These are phyloP conservation scores for Tetanocera ferruginea DNA, from an alignment of 2,888 invertebrate species.

Conservation along the genomic window DNA sequence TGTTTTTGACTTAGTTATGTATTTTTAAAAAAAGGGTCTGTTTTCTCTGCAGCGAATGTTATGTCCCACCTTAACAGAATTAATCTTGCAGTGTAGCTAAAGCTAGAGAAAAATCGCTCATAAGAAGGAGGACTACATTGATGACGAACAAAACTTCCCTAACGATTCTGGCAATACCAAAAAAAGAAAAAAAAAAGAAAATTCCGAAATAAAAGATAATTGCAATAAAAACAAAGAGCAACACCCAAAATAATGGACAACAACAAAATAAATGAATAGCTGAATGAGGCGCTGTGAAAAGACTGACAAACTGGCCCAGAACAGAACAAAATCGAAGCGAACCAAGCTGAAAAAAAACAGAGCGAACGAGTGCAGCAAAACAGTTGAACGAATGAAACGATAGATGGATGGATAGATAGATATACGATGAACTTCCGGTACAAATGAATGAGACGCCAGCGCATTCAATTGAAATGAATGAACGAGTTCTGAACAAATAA, in stretches of 20 bases:
- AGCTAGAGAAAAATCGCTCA: too few relatives aligned
- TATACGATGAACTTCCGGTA: conserved; percentile 49
- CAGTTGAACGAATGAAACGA: conserved; percentile 12
- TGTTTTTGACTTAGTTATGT: too few relatives aligned
- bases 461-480: conserved; percentile 26
- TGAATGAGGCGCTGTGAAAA: conserved; percentile 38
- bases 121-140: background rate
- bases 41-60: too few relatives aligned
- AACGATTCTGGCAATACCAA: too few relatives aligned
- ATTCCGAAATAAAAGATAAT: conserved; percentile 36
- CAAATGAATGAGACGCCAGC: conserved; percentile 48
- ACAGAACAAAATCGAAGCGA: conserved; percentile 16
- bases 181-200: background rate
- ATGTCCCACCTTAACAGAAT: too few relatives aligned
- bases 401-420: conserved; percentile 10
- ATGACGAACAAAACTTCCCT: too few relatives aligned
- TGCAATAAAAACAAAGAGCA: conserved; percentile 40
- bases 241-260: conserved; percentile 37
- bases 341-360: background rate
- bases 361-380: background rate
- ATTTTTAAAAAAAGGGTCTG: too few relatives aligned
- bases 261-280: conserved; percentile 28
- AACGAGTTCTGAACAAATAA: background rate
- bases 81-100: too few relatives aligned
- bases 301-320: conserved; percentile 38